Percentiles rank a stretch among this genome's conserved stretches.
Conservation (phyloP, 2,113 vertebrate genomes). For the Atrichornis clamosus region DNA sequence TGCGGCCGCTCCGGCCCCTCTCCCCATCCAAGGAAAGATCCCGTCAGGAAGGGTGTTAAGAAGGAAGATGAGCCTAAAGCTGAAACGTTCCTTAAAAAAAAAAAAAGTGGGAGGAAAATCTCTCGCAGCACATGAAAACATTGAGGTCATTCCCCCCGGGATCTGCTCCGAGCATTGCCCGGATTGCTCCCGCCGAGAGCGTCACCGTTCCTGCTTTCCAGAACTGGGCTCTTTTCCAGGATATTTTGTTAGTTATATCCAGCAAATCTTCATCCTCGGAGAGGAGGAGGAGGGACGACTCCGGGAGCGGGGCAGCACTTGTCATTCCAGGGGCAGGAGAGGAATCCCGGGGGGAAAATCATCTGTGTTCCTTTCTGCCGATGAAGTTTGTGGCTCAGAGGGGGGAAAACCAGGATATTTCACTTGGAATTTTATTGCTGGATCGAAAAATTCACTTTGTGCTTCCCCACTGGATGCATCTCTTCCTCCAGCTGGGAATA, state of each 20-base stretch:
- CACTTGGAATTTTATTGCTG: neutral
- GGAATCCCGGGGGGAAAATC: neutral
- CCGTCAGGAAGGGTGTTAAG: neutral
- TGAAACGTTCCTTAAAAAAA: neutral
- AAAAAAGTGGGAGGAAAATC: neutral
- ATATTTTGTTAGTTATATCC: neutral
- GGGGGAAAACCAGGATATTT: neutral
- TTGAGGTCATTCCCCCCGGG: neutral
- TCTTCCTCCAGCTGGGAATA: neutral
- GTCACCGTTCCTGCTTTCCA: neutral
- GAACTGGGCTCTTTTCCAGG: neutral
- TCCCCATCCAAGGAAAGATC: neutral
- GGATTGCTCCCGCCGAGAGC: rapidly evolving
- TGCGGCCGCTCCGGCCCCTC: rapidly evolving
- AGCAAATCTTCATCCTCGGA: rapidly evolving
- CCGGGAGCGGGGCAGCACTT: rapidly evolving
- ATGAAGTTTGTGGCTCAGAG: neutral
- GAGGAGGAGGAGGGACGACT: neutral
- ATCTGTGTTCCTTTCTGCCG: neutral
- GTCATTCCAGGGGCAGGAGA: neutral
- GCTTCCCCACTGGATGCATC: neutral
- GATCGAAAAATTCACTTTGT: neutral
- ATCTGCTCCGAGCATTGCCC: neutral
- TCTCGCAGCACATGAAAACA: neutral
- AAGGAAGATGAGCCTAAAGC: neutral